phyloP scores from a whole-genome alignment of 2,888 invertebrate species.

The Stictocephala bisonia region DNA sequence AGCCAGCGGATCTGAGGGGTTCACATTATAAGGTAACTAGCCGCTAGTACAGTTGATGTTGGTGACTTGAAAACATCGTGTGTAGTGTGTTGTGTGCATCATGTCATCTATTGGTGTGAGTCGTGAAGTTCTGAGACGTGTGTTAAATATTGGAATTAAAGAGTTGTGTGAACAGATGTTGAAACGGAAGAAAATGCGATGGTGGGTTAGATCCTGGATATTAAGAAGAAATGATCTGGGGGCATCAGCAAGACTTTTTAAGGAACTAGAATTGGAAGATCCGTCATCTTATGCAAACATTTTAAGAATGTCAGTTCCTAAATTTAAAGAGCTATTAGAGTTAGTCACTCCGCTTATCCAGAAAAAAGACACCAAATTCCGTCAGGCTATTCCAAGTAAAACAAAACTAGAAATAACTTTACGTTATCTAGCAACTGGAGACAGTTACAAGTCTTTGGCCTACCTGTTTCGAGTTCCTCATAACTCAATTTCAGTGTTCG shows the following conservation, averaged over 20 bases:
- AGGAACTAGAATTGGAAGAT: conserved; percentile 34
- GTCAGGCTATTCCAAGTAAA: conserved; percentile 19
- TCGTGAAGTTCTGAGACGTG: conserved; percentile 13
- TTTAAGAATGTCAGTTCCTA: conserved; percentile 18
- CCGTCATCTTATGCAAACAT: conserved; percentile 16
- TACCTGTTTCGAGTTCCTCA: conserved; percentile 29
- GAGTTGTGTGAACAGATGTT: conserved; percentile 32
- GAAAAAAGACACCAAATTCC: conserved; percentile 23
- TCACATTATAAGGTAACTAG: conserved; percentile 3
- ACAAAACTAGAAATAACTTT: conserved; percentile 35
- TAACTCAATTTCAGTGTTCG: conserved; percentile 30
- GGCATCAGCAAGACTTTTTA: conserved; percentile 37
- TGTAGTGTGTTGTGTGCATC: neutral
- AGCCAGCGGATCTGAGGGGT: conserved; percentile 25
- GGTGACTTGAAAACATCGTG: conserved; percentile 22
- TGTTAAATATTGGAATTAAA: conserved; percentile 16
- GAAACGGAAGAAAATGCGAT: conserved; percentile 30
- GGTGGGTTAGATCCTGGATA: conserved; percentile 36
- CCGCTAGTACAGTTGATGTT: conserved; percentile 27
- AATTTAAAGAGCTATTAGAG: conserved; percentile 23
- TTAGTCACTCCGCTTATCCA: conserved; percentile 23
- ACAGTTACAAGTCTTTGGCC: conserved; percentile 19
- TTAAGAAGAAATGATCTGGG: conserved; percentile 29
- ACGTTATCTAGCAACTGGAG: conserved; percentile 22
- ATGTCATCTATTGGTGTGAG: conserved; percentile 25